These are phyloP conservation scores for Palythoa caribaeorum DNA, from an alignment of 92 coral and sea anemone species.

Conservation along the genomic window DNA sequence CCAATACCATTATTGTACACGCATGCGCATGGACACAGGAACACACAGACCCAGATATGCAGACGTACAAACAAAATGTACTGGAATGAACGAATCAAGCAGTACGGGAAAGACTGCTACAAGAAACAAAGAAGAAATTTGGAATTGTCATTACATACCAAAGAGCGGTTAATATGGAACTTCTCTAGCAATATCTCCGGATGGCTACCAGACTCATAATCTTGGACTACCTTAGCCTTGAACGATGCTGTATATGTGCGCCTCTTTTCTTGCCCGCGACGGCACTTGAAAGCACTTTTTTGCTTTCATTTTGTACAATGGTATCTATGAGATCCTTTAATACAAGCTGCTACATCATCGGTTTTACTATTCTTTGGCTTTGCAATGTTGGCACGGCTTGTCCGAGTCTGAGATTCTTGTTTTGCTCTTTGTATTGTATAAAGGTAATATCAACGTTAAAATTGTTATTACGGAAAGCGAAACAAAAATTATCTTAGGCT, in stretches of 20 bases:
- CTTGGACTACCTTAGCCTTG: slow-evolving; percentile 20
- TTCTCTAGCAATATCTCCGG: slow-evolving; percentile 8
- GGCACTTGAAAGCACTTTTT: slow-evolving; percentile 1
- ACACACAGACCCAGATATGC: slow-evolving; percentile 6
- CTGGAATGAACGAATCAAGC: background rate
- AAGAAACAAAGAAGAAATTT: background rate
- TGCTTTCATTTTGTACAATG: slow-evolving; percentile 2
- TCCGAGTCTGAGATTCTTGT: background rate
- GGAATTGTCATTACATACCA: background rate
- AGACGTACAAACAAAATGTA: slow-evolving; percentile 4
- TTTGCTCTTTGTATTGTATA: slow-evolving; percentile 1
- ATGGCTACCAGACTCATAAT: slow-evolving; percentile 12
- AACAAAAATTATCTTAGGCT: background rate
- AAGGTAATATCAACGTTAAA: background rate
- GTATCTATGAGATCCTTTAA: slow-evolving; percentile 16
- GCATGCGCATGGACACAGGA: background rate
- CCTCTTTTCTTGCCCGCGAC: slow-evolving; percentile 13
- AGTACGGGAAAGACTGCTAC: background rate
- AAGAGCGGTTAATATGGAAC: slow-evolving; percentile 16
- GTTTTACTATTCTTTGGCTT: background rate
- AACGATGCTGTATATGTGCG: slow-evolving; percentile 4
- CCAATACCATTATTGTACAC: background rate
- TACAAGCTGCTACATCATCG: background rate
- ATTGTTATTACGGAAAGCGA: background rate
- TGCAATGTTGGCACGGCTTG: background rate